Conservation (phyloP, 2,113 vertebrate species). For the Mesocricetus auratus region DNA sequence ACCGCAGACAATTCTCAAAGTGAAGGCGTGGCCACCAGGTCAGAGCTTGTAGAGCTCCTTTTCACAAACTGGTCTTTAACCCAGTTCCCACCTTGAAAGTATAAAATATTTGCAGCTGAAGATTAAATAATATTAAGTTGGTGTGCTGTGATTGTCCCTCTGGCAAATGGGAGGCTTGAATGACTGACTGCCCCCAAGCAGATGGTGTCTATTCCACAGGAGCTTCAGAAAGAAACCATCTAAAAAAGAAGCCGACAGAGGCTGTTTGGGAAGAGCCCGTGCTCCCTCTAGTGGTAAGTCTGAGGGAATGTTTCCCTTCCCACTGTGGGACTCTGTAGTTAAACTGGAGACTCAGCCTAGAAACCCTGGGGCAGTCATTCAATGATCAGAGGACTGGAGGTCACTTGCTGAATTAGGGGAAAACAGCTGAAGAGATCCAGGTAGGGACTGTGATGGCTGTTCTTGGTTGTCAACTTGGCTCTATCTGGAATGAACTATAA, state of each 20-base stretch:
- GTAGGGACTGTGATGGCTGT: not conserved
- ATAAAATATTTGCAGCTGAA: not conserved
- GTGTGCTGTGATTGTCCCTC: not conserved
- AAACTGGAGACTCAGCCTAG: not conserved
- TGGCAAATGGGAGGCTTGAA: not conserved
- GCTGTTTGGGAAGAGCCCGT: not conserved
- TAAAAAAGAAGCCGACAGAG: rapidly evolving
- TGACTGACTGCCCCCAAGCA: not conserved
- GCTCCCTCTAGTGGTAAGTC: conserved; percentile 42
- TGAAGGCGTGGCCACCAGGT: not conserved
- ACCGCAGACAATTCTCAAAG: not conserved
- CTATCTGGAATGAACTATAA: not conserved
- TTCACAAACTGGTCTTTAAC: not conserved
- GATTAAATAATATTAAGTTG: not conserved
- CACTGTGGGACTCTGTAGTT: rapidly evolving
- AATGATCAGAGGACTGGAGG: not conserved
- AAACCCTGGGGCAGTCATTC: no score
- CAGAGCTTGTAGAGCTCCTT: no score
- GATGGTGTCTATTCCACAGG: not conserved
- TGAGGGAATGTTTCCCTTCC: rapidly evolving
- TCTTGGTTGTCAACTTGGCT: not conserved
- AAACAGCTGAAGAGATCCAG: not conserved
- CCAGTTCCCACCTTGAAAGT: not conserved
- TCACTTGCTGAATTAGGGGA: not conserved
- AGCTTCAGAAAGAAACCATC: not conserved